Evolutionary conservation across 1,140 invertebrate species (phyloP), one percentile per base, ranked within the genome.

Genomic region (Drusus annulatus): DNA sequence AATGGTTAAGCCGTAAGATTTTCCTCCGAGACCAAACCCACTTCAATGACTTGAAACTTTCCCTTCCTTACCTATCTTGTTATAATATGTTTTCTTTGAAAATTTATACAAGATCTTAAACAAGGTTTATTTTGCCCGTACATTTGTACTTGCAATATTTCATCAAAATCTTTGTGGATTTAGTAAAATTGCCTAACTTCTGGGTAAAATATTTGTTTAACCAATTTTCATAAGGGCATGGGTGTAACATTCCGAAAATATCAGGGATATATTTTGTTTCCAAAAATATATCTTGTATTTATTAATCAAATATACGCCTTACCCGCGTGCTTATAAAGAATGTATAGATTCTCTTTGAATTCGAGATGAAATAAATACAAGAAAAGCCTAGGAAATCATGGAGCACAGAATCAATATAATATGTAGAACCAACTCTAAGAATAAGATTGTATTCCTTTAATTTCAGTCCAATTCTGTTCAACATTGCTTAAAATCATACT

Each of bases 31-130:
- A 51, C 31, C 15, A 28, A 71, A 71, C 68, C 17, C 68, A 71
- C 68, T 71, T 71, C 45, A 65, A 21, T 21, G 36, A 17, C 68
- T 71, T 71, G n/a, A 69, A 69, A 69, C 65, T 69, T 69, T 63
- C 65, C 36, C 65, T 23, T 6, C n/a, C 65, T 50, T 45, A 21
- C 31, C 28, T 63, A 63, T 63, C 60, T 63, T 28, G 60, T 63
- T 65, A 25, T 45, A 45, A 45, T 65, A 65, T 65, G 21, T 65
- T 65, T 65, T 65, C 62, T 28, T 25, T 25, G 62, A 65, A 10
- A 65, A 65, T 65, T 65, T 65, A 65, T 25, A 65, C 62, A 65
- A 65, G 62, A 65, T 65, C 62, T 65, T 65, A 65, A 65, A 65
- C 36, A 25, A 69, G 28, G 65, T 45, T 69, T 69, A 15, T 50